These are phyloP conservation scores for Phycodurus eques DNA, from an alignment of 2,113 vertebrate genomes.

Conservation along the genomic window DNA sequence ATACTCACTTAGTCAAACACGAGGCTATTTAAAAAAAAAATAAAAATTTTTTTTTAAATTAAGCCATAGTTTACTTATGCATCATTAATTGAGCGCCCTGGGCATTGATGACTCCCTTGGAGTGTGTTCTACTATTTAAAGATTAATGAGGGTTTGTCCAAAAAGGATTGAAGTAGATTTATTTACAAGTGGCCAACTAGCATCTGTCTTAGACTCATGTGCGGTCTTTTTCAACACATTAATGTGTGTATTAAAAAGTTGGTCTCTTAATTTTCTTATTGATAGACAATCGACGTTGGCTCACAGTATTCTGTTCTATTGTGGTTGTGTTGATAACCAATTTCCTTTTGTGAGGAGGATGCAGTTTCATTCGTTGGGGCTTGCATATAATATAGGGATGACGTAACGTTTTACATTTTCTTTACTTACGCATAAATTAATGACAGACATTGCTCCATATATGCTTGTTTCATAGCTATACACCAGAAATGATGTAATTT, in stretches of 20 bases:
- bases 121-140: conserved; percentile 34
- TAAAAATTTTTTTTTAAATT: conserved; percentile 55
- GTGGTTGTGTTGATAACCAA: conserved; percentile 11
- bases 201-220: neutral
- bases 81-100: conserved; percentile 58
- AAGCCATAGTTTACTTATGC: conserved; percentile 63
- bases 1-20: conserved; percentile 42
- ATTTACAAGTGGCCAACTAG: neutral
- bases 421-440: conserved; percentile 36
- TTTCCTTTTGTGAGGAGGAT: conserved; percentile 15
- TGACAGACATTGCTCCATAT: conserved; percentile 15
- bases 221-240: neutral
- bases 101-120: conserved; percentile 23
- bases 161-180: conserved; percentile 11
- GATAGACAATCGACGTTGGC: neutral
- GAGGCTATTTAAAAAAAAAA: conserved; percentile 40
- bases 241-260: neutral
- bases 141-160: conserved; percentile 37
- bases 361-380: conserved; percentile 10
- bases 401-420: conserved; percentile 38
- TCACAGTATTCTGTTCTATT: neutral
- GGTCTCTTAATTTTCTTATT: neutral
- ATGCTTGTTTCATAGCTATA: conserved; percentile 14
- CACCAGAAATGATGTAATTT: conserved; percentile 30
- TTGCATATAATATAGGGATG: neutral